Evolutionary conservation across 1,140 invertebrate species (phyloP), one percentile per base, ranked within the genome.

Genomic region (Zophobas morio): DNA sequence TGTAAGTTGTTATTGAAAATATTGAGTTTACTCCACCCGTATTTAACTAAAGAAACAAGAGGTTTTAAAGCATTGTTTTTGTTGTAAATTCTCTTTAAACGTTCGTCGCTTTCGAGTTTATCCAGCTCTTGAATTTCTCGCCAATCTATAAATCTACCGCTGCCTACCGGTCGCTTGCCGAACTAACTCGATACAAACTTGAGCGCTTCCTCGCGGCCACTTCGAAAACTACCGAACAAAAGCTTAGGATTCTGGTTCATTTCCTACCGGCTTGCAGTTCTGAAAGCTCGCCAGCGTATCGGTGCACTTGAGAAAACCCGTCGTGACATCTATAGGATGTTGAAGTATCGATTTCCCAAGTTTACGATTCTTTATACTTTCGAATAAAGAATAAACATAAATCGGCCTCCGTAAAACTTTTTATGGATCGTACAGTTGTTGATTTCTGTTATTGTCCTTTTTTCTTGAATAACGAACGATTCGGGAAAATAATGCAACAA

Each of bases 361-460:
- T 63, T 63, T 63, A 63, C 33, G 57, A 63, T 34, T 34, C 36
- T 8, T 39, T n/a, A 37, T 39, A 8, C 4, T 51, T 51, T 4
- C 49, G 49, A 51, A 51, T 51, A 51, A 51, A 51, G 49, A 51
- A 51, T 51, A 4, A 51, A 51, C 49, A 51, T 51, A 51, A 51
- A 51, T 5, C 49, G 49, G 57, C 57, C 57, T 63, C 35, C 57
- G 57, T 63, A 63, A 60, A 63, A 63, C 60, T 42, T 66, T 66
- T 66, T 66, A 66, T 39, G 60, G 42, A 39, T 51, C 49, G 2
- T 2, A 51, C n/a, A 51, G 49, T 51, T 51, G 49, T 51, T 51
- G 49, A 51, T 51, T 51, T 51, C 49, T 66, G 60, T 34, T 35
- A 20, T 53, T 53, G 4, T 57, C 20, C 33, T 57, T 35, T 57